phyloP scores from a whole-genome alignment of 2,113 vertebrate genomes.

The Xenopus borealis region DNA sequence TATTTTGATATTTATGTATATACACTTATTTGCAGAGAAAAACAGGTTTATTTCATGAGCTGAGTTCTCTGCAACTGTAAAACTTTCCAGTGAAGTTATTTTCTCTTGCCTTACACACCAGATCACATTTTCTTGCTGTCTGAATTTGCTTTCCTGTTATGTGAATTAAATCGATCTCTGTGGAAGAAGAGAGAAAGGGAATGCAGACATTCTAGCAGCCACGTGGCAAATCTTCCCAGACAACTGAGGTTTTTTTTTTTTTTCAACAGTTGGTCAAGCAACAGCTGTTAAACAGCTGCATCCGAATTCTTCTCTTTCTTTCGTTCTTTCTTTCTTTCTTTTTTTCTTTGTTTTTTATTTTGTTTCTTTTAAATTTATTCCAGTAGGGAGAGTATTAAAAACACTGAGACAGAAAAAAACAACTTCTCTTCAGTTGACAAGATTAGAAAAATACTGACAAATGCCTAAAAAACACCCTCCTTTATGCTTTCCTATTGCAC shows the following conservation, averaged over 20 bases:
- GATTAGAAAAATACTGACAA: slow-evolving; percentile 34
- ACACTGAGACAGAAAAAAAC: slow-evolving; percentile 47
- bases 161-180: not conserved
- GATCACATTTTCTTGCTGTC: too few species aligned
- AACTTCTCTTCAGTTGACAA: slow-evolving; percentile 45
- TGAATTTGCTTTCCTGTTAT: not conserved
- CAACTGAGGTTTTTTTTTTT: slow-evolving; percentile 46
- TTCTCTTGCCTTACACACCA: too few species aligned
- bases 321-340: slow-evolving; percentile 7
- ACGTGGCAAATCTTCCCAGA: slow-evolving; percentile 47
- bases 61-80: too few species aligned
- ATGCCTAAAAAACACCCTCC: slow-evolving; percentile 46
- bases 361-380: slow-evolving; percentile 33
- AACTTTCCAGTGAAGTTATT: too few species aligned
- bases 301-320: not conserved
- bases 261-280: slow-evolving; percentile 45
- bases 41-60: too few species aligned
- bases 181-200: slow-evolving; percentile 50
- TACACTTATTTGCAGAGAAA: too few species aligned
- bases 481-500: slow-evolving; percentile 24
- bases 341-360: slow-evolving; percentile 29
- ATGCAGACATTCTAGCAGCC: slow-evolving; percentile 49
- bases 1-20: too few species aligned
- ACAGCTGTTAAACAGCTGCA: slow-evolving; percentile 48
- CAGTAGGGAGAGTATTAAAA: slow-evolving; percentile 49